Evolutionary conservation across 1,140 invertebrate genomes (phyloP).

Genomic region (Drosophila sp.): DNA sequence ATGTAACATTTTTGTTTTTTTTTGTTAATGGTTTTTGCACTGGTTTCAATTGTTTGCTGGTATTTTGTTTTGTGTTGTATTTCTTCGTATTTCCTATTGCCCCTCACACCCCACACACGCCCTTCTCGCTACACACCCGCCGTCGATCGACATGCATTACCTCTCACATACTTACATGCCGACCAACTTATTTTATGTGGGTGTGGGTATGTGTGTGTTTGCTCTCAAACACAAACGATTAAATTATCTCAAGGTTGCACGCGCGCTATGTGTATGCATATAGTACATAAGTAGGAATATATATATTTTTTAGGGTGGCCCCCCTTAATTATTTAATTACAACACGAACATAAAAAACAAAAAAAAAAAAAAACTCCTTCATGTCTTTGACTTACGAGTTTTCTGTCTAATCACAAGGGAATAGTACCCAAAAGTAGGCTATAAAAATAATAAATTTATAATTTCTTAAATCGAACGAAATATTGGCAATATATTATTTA

Average conservation of each 20-base stretch:
- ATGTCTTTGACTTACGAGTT: too few species aligned
- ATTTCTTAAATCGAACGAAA: too few species aligned
- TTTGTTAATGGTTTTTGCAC: conserved; percentile 17
- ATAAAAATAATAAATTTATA: too few species aligned
- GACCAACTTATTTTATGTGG: conserved; percentile 6
- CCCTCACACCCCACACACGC: conserved; percentile 5
- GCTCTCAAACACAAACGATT: conserved; percentile 70
- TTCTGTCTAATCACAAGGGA: too few species aligned
- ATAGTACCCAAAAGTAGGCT: too few species aligned
- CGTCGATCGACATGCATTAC: conserved; percentile 48
- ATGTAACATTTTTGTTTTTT: neutral
- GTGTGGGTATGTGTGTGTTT: conserved; percentile 47
- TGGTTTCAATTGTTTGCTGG: conserved; percentile 72
- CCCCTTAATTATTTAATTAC: neutral
- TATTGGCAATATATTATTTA: too few species aligned
- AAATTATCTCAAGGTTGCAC: conserved; percentile 79
- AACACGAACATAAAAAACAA: neutral
- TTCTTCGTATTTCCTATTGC: conserved; percentile 38
- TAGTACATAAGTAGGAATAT: conserved; percentile 3
- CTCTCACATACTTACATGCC: conserved; percentile 2
- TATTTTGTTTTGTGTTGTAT: conserved; percentile 27
- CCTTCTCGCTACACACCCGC: conserved; percentile 21
- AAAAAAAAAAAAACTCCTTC: neutral
- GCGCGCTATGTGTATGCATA: conserved; percentile 48
- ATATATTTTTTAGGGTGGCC: neutral